phyloP scores from a whole-genome alignment of 2,888 invertebrate genomes.

The Raillietiella orientalis region DNA sequence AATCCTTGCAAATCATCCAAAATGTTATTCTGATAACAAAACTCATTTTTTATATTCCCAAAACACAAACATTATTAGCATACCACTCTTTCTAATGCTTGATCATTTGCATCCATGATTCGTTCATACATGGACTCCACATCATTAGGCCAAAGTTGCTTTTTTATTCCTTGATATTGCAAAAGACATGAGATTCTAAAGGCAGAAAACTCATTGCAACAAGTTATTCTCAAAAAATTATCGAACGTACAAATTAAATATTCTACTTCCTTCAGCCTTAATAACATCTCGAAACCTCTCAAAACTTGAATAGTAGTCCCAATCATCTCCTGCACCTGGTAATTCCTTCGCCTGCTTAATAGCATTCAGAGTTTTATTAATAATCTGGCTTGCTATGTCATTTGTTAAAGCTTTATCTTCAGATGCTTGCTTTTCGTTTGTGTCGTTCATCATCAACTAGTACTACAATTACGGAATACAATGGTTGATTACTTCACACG shows the following conservation, averaged over 20 bases:
- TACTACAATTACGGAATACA: too few relatives aligned
- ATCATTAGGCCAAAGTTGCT: conserved; percentile 21
- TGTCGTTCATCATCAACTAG: too few relatives aligned
- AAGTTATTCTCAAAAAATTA: neutral
- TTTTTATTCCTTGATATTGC: conserved; percentile 19
- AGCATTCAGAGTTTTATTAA: too few relatives aligned
- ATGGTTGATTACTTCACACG: too few relatives aligned
- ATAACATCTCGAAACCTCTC: conserved; percentile 11
- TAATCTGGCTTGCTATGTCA: too few relatives aligned
- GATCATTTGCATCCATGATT: conserved; percentile 47
- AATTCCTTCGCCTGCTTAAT: conserved; percentile 7
- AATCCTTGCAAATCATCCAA: conserved; percentile 32
- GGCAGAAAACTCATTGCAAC: conserved; percentile 4
- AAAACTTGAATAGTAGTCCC: conserved; percentile 13
- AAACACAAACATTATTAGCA: conserved; percentile 12
- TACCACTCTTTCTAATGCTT: conserved; percentile 42
- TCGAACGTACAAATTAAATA: conserved; percentile 11
- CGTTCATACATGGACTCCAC: conserved; percentile 35
- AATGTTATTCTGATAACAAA: conserved; percentile 11
- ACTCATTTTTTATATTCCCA: too few relatives aligned
- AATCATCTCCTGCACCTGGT: conserved; percentile 13
- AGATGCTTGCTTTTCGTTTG: too few relatives aligned
- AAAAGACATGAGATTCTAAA: conserved; percentile 20
- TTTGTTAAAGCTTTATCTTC: too few relatives aligned
- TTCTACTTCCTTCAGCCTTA: conserved; percentile 11